Evolutionary conservation across 2,797 vertebrate species (phyloP), one percentile per base, ranked within the genome.

Genomic region (Melanotaenia boesemani): DNA sequence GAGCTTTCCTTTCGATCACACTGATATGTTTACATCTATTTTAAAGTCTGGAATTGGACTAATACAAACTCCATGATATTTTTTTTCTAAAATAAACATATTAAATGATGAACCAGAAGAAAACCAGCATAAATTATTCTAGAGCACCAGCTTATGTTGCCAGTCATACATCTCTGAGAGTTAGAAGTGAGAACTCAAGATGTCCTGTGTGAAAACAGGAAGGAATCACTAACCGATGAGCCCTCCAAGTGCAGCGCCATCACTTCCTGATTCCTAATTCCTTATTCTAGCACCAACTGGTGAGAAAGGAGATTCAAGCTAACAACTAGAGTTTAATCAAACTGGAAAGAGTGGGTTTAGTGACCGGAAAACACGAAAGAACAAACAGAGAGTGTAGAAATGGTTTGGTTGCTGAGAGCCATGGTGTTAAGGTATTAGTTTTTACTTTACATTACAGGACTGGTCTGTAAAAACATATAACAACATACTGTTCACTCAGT

Each of bases 201-300:
- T 77, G 69, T 80, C 79, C 67, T 60, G n/a, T 74, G 41, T 66
- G 52, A 87, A 91, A 91, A 87, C 84, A 86, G 91, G 89, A 93
- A 93, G 88, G 78, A 76, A 78, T 83, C 64, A 67, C 44, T 64
- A 39, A 77, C 67, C 74, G 54, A 79, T 84, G 72, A 80, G 50
- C 68, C 65, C 69, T 80, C 63, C 39, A 83, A 86, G 59, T 77
- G 79, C 70, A 24, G 66, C 70, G 30, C 72, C 87, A 67, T 81
- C 72, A 88, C 91, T 92, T 91, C 89, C 90, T 86, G 80, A 77
- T 88, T 90, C 85, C 84, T 62, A 86, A 86, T 92, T 91, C 90
- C 86, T 32, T 46, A 76, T 90, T 91, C 72, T 81, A 67, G 54
- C 28, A 46, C 48, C 58, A 44, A 54, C 32, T 57, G 41, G 52